Conservation (phyloP, 2,888 invertebrate species). For the Antheraea assamensis region DNA sequence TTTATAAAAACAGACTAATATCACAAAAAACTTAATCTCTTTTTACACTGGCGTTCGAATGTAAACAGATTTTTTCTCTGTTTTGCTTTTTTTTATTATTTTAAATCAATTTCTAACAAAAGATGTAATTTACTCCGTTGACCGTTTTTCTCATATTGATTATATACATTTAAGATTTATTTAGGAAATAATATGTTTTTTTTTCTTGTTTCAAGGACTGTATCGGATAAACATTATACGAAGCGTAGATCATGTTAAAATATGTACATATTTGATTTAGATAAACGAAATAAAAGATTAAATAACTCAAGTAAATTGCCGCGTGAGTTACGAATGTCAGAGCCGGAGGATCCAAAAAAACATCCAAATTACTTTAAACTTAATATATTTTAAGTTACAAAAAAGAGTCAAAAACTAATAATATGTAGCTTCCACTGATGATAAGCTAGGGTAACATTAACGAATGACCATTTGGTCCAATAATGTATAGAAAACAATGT, state of each 20-base stretch:
- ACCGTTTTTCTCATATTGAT: not conserved
- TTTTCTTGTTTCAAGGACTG: not conserved
- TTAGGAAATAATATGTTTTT: not conserved
- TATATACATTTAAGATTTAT: constrained; percentile 6
- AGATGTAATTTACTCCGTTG: constrained; percentile 12
- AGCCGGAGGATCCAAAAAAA: too few species aligned
- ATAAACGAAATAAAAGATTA: too few species aligned
- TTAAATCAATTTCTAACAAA: constrained; percentile 6
- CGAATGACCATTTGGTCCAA: too few species aligned
- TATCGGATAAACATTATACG: not conserved
- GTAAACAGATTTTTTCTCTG: constrained; percentile 9
- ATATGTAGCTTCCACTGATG: too few species aligned
- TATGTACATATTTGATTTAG: too few species aligned
- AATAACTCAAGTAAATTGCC: too few species aligned
- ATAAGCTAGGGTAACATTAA: too few species aligned
- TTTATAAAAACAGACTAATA: constrained; percentile 7
- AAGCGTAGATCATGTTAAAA: not conserved
- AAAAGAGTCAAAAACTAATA: too few species aligned
- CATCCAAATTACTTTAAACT: too few species aligned
- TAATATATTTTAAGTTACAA: too few species aligned
- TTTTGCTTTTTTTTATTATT: not conserved
- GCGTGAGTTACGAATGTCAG: too few species aligned
- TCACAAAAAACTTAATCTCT: constrained; percentile 13
- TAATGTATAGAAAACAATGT: too few species aligned
- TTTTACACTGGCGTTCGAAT: constrained; percentile 9